phyloP scores from a whole-genome alignment of 2,888 invertebrate genomes.

The Cerastis rubricosa region DNA sequence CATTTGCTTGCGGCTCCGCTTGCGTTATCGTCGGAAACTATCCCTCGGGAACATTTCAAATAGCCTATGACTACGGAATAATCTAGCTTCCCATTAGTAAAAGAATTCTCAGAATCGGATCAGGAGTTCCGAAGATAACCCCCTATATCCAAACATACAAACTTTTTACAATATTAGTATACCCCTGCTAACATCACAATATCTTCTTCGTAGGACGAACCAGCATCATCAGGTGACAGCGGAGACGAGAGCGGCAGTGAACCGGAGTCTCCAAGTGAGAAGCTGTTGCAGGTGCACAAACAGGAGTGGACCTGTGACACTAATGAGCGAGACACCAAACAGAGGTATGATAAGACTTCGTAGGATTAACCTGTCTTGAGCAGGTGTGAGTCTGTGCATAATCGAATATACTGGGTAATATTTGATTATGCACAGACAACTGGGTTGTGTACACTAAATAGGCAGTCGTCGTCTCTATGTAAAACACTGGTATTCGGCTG shows the following conservation, averaged over 20 bases:
- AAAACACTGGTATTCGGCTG: too few species aligned
- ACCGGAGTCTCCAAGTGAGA: conserved; percentile 87
- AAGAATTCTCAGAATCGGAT: not conserved
- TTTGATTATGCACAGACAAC: too few species aligned
- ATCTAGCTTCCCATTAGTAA: not conserved
- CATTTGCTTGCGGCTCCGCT: not conserved
- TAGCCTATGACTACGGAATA: not conserved
- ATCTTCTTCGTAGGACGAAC: conserved; percentile 82
- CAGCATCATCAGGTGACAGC: conserved; percentile 88
- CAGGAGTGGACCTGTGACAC: conserved; percentile 80
- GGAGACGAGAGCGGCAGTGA: conserved; percentile 90
- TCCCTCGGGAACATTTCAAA: not conserved
- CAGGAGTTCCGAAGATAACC: not conserved
- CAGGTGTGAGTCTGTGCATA: not conserved
- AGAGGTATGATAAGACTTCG: conserved; percentile 69
- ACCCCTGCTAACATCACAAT: not conserved
- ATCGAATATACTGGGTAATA: too few species aligned
- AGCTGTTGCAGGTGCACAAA: conserved; percentile 79
- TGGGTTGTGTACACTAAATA: too few species aligned
- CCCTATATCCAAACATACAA: not conserved
- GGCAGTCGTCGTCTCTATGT: too few species aligned
- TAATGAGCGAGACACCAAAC: conserved; percentile 74
- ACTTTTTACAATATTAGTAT: not conserved
- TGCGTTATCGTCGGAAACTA: not conserved
- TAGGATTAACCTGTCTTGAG: not conserved